phyloP scores from a whole-genome alignment of 2,888 invertebrate genomes.

The Osedax fenrisi region DNA sequence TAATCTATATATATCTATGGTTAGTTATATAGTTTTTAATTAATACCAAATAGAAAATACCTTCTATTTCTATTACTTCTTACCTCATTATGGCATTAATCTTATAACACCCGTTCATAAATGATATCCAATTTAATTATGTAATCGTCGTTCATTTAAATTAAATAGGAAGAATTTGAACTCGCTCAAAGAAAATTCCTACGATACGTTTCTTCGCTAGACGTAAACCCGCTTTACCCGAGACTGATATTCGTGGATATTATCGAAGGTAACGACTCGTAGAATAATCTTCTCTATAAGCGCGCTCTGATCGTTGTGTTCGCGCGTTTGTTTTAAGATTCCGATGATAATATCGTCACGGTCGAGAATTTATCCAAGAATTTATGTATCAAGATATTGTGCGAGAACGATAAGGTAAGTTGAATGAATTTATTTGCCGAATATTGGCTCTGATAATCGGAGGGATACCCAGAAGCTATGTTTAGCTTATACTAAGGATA shows the following conservation, averaged over 20 bases:
- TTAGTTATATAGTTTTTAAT: neutral
- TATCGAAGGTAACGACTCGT: too few relatives aligned
- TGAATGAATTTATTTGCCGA: too few relatives aligned
- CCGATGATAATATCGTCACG: neutral
- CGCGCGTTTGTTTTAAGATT: too few relatives aligned
- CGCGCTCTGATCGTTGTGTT: too few relatives aligned
- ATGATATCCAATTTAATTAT: too few relatives aligned
- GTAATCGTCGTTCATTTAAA: too few relatives aligned
- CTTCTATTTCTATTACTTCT: too few relatives aligned
- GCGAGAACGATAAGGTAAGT: neutral
- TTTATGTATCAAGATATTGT: neutral
- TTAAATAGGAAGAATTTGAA: conserved; percentile 47
- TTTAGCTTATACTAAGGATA: too few relatives aligned
- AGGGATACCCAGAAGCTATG: too few relatives aligned
- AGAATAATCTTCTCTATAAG: neutral
- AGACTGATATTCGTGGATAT: neutral
- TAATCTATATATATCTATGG: neutral
- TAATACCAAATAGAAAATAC: neutral
- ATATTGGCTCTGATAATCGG: too few relatives aligned
- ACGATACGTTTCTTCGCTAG: conserved; percentile 36
- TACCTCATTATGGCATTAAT: too few relatives aligned
- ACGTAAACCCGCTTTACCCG: neutral
- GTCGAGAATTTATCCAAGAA: neutral
- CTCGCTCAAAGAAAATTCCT: conserved; percentile 46
- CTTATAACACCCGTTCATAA: too few relatives aligned